phyloP scores from a whole-genome alignment of 2,113 vertebrate genomes.

The Marmota flaviventris region DNA sequence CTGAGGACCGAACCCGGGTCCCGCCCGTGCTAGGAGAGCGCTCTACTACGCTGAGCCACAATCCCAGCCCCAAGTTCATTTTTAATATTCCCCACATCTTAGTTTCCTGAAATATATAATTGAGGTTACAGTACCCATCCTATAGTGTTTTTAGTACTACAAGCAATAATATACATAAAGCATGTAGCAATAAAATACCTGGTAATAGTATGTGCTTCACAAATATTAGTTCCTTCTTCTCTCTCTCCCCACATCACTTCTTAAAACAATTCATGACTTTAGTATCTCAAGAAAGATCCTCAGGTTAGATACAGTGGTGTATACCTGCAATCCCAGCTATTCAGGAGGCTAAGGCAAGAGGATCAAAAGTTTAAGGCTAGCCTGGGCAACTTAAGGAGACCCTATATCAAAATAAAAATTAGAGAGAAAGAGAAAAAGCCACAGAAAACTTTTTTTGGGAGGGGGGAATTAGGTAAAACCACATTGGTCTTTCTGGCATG shows the following conservation, averaged over 20 bases:
- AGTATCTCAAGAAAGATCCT: not conserved
- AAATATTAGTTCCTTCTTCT: not conserved
- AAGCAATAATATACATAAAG: not conserved
- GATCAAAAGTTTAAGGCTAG: not conserved
- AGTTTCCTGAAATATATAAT: constrained; percentile 58
- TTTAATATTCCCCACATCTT: constrained; percentile 49
- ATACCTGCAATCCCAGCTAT: not conserved
- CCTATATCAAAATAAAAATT: not conserved
- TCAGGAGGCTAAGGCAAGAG: not conserved
- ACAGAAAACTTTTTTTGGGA: not conserved
- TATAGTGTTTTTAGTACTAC: constrained; percentile 17
- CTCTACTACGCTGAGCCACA: no score
- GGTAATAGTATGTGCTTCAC: not conserved
- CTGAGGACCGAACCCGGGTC: no score
- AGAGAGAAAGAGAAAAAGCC: not conserved
- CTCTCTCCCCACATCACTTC: not conserved
- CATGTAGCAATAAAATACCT: not conserved
- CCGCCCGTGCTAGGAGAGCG: no score
- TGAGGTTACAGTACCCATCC: constrained; percentile 3
- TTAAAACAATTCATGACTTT: not conserved
- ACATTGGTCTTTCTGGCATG: not conserved
- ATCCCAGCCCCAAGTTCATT: not conserved
- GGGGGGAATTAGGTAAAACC: not conserved
- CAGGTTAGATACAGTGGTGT: not conserved
- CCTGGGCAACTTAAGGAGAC: not conserved